These are phyloP conservation scores for Lepidothrix coronata DNA, from an alignment of 2,113 vertebrate species.

Conservation along the genomic window DNA sequence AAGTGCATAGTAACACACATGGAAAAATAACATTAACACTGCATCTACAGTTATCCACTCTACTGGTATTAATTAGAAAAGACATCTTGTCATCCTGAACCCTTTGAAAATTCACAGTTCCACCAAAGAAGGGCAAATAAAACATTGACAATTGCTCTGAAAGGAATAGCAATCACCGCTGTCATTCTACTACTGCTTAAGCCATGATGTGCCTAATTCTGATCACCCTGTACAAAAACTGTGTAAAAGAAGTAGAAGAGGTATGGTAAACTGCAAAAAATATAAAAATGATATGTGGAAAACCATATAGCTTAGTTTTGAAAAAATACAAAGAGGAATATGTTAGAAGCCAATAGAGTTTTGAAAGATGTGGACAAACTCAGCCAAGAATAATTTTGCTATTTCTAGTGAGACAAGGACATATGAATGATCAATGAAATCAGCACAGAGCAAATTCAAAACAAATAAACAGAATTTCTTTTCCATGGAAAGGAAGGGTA, in stretches of 20 bases:
- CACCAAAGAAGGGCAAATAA: neutral
- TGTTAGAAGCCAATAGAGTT: neutral
- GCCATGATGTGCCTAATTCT: neutral
- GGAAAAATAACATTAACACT: neutral
- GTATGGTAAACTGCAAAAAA: neutral
- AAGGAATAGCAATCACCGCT: neutral
- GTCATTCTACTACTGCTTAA: neutral
- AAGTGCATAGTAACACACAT: neutral
- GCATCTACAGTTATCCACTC: neutral
- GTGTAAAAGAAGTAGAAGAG: neutral
- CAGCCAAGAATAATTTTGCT: neutral
- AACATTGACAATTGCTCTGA: neutral
- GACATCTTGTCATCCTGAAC: neutral
- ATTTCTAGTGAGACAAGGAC: neutral
- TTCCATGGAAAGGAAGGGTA: neutral
- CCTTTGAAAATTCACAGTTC: neutral
- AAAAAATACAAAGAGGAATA: neutral
- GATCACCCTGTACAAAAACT: neutral
- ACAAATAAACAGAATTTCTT: neutral
- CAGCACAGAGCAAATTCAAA: neutral
- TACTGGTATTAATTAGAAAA: neutral
- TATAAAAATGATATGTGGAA: neutral
- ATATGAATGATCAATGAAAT: neutral
- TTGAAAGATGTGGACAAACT: neutral
- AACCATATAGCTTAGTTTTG: neutral